Percentiles rank a stretch among this genome's conserved stretches.
Evolutionary conservation across 2,113 vertebrate genomes (phyloP).

Genomic region (Phrynosoma platyrhinos): DNA sequence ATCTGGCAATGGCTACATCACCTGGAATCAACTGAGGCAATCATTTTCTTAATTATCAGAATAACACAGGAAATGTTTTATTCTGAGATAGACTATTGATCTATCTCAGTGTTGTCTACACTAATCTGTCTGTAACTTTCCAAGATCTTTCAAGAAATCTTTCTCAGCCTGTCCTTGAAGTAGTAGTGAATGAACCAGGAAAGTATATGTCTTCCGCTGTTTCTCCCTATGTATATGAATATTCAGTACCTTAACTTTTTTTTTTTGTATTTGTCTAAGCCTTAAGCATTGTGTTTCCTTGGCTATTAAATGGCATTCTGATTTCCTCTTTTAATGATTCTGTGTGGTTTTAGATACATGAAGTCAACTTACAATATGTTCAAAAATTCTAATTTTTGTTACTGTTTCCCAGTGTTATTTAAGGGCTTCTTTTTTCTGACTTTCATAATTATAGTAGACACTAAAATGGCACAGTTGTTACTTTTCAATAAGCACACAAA

Average conservation of each 20-base stretch:
- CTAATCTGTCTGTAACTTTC: no score
- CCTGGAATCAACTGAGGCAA: neutral
- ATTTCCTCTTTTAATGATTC: slow-evolving; percentile 40
- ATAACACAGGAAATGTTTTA: neutral
- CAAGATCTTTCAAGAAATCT: neutral
- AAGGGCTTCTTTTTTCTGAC: neutral
- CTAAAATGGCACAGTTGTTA: neutral
- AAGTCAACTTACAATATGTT: neutral
- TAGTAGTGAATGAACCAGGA: neutral
- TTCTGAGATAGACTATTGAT: neutral
- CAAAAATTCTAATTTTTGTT: neutral
- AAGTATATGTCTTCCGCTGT: neutral
- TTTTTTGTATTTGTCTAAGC: slow-evolving; percentile 20
- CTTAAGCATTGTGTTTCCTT: slow-evolving; percentile 10
- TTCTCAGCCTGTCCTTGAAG: neutral
- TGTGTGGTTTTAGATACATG: neutral
- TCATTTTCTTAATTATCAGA: neutral
- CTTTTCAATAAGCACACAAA: neutral
- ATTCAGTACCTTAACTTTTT: slow-evolving; percentile 12
- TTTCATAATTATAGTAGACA: slow-evolving; percentile 8
- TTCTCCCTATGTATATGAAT: neutral
- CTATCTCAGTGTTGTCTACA: neutral
- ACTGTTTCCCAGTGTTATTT: neutral
- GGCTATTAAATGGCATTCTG: slow-evolving; percentile 30
- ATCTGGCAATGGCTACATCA: neutral